Conservation (phyloP, 2,797 vertebrate species). For the Xyrichtys novacula region DNA sequence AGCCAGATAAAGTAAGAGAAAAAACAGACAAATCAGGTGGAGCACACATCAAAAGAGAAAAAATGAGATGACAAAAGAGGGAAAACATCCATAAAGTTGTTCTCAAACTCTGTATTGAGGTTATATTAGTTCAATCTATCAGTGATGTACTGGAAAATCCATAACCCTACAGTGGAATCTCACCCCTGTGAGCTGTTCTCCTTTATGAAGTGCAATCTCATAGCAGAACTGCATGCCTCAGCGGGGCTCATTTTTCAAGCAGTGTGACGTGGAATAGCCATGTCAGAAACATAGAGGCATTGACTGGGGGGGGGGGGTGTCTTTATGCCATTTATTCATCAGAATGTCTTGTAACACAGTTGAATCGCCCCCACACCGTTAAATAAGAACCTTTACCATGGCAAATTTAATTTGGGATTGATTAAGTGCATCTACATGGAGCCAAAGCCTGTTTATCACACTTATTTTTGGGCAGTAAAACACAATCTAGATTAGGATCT, state of each 20-base stretch:
- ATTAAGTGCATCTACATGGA: conserved; percentile 68
- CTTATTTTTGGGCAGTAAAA: conserved; percentile 52
- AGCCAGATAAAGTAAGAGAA: conserved; percentile 60
- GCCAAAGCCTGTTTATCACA: conserved; percentile 57
- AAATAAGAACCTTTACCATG: conserved; percentile 75
- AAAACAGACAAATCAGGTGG: conserved; percentile 71
- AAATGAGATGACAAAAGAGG: conserved; percentile 83
- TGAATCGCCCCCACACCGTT: conserved; percentile 71
- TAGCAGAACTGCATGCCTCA: conserved; percentile 84
- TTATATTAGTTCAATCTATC: conserved; percentile 99
- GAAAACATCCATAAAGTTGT: conserved; percentile 92
- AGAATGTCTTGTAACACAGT: conserved; percentile 86
- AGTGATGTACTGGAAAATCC: conserved; percentile 96
- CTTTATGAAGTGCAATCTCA: conserved; percentile 96
- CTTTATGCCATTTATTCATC: conserved; percentile 87
- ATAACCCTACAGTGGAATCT: conserved; percentile 94
- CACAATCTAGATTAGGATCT: conserved; percentile 15
- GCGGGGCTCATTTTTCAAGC: conserved; percentile 93
- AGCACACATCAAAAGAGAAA: conserved; percentile 72
- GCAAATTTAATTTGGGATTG: conserved; percentile 74
- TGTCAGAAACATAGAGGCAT: conserved; percentile 91
- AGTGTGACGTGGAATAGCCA: conserved; percentile 92
- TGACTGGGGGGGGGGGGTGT: conserved; percentile 74
- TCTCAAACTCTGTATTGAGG: conserved; percentile 95
- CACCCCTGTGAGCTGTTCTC: conserved; percentile 92